A percentile compares a stretch with the other conserved stretches of the same genome.
phyloP scores from a whole-genome alignment of 2,888 invertebrate species.

The Automeris io region DNA sequence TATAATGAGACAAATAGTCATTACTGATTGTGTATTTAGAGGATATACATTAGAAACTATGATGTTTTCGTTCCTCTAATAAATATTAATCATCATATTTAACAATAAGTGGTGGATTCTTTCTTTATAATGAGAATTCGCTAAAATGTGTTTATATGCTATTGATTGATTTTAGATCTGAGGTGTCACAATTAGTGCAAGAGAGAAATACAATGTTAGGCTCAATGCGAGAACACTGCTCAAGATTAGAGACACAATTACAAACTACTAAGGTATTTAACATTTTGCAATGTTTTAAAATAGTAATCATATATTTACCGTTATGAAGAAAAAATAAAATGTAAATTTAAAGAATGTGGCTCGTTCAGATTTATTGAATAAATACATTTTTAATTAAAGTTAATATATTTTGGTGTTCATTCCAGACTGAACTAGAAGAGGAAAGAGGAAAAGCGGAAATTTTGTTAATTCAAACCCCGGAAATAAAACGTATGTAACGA shows the following conservation, averaged over 20 bases:
- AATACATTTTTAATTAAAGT: neutral
- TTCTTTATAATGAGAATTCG: no score
- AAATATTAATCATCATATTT: no score
- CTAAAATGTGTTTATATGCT: no score
- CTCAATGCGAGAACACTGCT: conserved; percentile 61
- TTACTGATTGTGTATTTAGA: no score
- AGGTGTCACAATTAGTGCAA: conserved; percentile 57
- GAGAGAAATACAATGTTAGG: conserved; percentile 58
- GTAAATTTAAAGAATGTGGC: no score
- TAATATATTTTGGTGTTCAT: conserved; percentile 5
- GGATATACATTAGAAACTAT: no score
- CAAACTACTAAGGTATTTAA: conserved; percentile 43
- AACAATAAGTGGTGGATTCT: no score
- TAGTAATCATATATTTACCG: neutral
- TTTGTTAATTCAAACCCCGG: conserved; percentile 52
- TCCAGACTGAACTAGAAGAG: conserved; percentile 53
- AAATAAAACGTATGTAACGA: conserved; percentile 54
- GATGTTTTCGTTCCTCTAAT: no score
- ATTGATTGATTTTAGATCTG: conserved; percentile 31
- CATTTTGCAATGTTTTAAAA: neutral
- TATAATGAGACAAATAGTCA: no score
- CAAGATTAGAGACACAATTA: conserved; percentile 52
- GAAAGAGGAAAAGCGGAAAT: conserved; percentile 54
- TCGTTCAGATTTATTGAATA: no score
- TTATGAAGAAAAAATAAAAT: no score